Evolutionary conservation across 2,888 invertebrate species (phyloP).

Genomic region (Oxyteleia sp.): DNA sequence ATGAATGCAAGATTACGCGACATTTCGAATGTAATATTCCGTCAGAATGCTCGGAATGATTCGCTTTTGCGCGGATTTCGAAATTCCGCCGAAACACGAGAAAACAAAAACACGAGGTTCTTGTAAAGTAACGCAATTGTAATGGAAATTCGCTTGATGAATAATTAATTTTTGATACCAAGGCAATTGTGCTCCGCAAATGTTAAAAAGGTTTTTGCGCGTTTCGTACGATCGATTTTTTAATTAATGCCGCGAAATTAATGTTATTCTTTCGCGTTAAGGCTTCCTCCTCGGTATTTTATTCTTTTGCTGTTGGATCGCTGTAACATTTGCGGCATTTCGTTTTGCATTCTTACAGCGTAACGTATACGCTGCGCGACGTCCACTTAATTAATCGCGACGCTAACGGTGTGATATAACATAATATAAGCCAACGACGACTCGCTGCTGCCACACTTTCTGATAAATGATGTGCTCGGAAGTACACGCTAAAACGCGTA

Average conservation of each 20-base stretch:
- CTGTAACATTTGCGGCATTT: constrained; percentile 50
- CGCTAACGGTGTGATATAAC: too few species aligned
- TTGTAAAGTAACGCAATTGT: constrained; percentile 37
- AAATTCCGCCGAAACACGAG: constrained; percentile 14
- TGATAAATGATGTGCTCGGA: too few species aligned
- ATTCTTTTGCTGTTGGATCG: constrained; percentile 7
- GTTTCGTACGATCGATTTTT: constrained; percentile 32
- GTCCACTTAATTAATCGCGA: constrained; percentile 61
- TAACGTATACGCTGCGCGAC: constrained; percentile 31
- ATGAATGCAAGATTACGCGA: constrained; percentile 60
- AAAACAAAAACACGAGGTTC: constrained; percentile 14
- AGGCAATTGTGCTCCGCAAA: background rate
- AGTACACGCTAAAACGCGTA: too few species aligned
- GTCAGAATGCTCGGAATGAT: constrained; percentile 45
- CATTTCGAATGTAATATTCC: constrained; percentile 49
- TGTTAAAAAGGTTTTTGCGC: constrained; percentile 12
- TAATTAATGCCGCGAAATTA: background rate
- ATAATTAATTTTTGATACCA: constrained; percentile 46
- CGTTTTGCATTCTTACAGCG: constrained; percentile 54
- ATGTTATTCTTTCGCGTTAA: background rate
- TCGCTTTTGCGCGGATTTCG: constrained; percentile 28
- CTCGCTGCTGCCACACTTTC: too few species aligned
- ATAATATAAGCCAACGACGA: too few species aligned
- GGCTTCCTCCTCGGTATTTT: background rate
- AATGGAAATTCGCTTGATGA: constrained; percentile 42